A percentile compares a stretch with the other conserved stretches of the same genome.
Conservation (phyloP, 2,888 invertebrate genomes). For the Cyclophora punctaria region DNA sequence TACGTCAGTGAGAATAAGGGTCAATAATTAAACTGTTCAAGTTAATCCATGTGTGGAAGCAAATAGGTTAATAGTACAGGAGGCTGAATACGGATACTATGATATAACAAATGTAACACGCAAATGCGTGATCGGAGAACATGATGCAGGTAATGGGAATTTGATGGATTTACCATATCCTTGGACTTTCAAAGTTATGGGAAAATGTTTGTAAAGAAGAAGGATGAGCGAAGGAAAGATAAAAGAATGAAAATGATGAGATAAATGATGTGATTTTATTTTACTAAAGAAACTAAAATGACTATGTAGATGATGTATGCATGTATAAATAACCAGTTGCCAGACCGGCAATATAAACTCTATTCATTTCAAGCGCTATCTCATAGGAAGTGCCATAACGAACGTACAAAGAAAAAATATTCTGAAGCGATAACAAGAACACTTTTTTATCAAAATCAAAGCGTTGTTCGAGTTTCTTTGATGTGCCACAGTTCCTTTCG, state of each 20-base stretch:
- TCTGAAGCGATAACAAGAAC: conserved; percentile 55
- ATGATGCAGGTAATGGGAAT: conserved; percentile 15
- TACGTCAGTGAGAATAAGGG: conserved; percentile 21
- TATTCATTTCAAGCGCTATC: conserved; percentile 17
- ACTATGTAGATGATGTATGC: too few species aligned
- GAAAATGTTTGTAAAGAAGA: neutral
- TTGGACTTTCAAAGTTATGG: neutral
- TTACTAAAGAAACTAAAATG: too few species aligned
- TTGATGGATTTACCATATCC: conserved; percentile 5
- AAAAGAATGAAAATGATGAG: too few species aligned
- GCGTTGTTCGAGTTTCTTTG: conserved; percentile 58
- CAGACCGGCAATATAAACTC: conserved; percentile 1
- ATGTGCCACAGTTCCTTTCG: conserved; percentile 55
- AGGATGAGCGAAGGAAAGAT: neutral
- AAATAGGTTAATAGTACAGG: conserved; percentile 61
- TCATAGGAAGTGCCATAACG: conserved; percentile 34
- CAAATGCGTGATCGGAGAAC: conserved; percentile 43
- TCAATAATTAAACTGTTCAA: conserved; percentile 13
- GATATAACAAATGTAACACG: conserved; percentile 49
- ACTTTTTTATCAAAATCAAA: conserved; percentile 64
- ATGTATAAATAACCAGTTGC: neutral
- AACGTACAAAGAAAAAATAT: conserved; percentile 40
- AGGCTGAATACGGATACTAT: conserved; percentile 54
- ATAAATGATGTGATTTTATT: too few species aligned
- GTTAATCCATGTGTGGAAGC: conserved; percentile 24